A percentile compares a stretch with the other conserved stretches of the same genome.
These are phyloP conservation scores for Cotesia congregata DNA, from an alignment of 2,888 invertebrate species.

Conservation along the genomic window DNA sequence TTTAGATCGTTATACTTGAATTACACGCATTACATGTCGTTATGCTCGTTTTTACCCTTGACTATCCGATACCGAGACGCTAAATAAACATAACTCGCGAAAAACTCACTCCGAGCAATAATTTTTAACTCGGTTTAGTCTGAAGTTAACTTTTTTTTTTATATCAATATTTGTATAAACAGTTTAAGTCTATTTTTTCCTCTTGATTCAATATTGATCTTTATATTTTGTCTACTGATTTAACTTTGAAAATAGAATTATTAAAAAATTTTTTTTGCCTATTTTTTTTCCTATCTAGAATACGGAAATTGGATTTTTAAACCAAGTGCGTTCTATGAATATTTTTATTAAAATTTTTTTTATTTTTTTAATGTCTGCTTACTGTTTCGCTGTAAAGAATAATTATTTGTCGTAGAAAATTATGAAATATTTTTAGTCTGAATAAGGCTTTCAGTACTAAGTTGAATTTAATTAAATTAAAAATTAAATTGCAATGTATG, in stretches of 20 bases:
- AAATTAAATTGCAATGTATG: too few species aligned
- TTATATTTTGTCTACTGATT: background rate
- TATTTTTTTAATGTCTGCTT: background rate
- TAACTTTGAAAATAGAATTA: background rate
- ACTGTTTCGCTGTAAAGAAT: background rate
- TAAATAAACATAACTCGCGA: background rate
- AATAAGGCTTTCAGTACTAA: too few species aligned
- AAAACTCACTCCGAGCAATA: background rate
- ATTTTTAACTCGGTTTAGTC: background rate
- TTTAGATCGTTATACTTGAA: conserved; percentile 42
- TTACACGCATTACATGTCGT: conserved; percentile 21
- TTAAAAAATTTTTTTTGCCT: background rate
- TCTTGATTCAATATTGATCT: background rate
- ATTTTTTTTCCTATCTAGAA: background rate
- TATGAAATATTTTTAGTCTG: too few species aligned
- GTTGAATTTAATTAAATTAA: too few species aligned
- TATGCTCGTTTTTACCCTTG: background rate
- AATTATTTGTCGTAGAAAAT: background rate
- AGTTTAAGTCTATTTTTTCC: background rate
- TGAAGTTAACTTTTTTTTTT: background rate
- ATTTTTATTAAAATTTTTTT: background rate
- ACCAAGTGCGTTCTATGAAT: background rate
- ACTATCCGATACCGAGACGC: background rate
- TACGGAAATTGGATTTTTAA: background rate
- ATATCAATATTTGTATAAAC: background rate